A percentile compares a stretch with the other conserved stretches of the same genome.
Conservation (phyloP, 1,140 invertebrate genomes). For the Palaemon carinicauda region DNA sequence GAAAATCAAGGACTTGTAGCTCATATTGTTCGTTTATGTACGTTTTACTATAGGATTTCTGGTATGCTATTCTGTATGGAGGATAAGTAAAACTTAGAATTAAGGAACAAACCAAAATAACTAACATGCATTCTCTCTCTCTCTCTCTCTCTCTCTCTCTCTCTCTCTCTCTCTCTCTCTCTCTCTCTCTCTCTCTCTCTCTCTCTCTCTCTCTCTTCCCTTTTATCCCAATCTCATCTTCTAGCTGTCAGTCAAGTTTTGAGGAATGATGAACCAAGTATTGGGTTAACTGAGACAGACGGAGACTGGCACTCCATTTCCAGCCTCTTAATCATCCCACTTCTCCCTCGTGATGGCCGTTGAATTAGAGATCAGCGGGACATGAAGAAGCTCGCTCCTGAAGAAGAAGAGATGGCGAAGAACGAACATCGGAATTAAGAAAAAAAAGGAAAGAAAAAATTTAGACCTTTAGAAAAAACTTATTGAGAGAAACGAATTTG, state of each 20-base stretch:
- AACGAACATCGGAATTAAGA: no score
- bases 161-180: background rate
- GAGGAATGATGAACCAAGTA: constrained; percentile 23
- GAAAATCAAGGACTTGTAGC: no score
- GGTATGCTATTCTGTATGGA: no score
- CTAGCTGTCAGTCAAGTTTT: constrained; percentile 22
- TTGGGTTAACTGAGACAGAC: constrained; percentile 27
- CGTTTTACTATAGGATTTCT: no score
- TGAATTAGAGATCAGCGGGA: background rate
- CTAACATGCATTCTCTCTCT: background rate
- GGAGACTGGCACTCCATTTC: constrained; percentile 22
- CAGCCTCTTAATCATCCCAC: constrained; percentile 15
- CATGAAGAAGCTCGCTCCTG: background rate
- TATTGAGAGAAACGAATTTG: no score
- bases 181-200: background rate
- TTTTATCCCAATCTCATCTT: background rate
- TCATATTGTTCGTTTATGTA: no score
- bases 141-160: background rate
- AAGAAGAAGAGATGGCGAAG: background rate
- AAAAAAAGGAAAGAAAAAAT: no score
- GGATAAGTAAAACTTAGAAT: no score
- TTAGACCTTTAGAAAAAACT: no score
- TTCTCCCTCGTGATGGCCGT: background rate
- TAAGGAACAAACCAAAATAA: no score
- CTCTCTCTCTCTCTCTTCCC: background rate